Percentiles rank a stretch among this genome's conserved stretches.
These are phyloP conservation scores for Danio kyathit DNA, from an alignment of 2,797 vertebrate species.

Conservation along the genomic window DNA sequence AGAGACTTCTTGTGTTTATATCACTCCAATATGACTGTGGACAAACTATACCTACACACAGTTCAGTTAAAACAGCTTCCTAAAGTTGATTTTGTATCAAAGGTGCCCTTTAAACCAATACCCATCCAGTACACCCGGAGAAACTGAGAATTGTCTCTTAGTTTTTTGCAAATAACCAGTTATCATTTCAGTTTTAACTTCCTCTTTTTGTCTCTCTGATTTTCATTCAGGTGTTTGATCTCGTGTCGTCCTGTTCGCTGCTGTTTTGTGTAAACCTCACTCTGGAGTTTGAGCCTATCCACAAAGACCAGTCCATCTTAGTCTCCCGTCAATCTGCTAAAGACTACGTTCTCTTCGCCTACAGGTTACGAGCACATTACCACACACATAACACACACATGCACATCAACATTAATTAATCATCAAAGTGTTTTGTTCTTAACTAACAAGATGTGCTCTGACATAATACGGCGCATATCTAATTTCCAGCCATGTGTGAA, in stretches of 20 bases:
- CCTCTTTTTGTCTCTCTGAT: conserved; percentile 19
- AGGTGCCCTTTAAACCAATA: no score
- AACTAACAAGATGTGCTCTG: conserved; percentile 48
- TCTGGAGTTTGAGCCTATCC: conserved; percentile 65
- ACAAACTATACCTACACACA: no score
- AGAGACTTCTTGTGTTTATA: no score
- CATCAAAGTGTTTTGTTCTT: conserved; percentile 46
- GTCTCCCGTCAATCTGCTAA: conserved; percentile 70
- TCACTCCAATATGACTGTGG: no score
- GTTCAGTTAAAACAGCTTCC: no score
- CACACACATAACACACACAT: background rate
- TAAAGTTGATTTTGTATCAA: no score
- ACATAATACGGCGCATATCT: conserved; percentile 19
- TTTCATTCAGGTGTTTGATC: conserved; percentile 71
- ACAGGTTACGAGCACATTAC: conserved; percentile 65
- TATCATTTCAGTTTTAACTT: background rate
- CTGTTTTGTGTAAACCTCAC: conserved; percentile 68
- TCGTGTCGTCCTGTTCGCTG: conserved; percentile 70
- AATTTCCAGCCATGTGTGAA: conserved; percentile 64
- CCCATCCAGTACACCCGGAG: no score
- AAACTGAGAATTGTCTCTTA: no score
- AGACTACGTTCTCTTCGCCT: conserved; percentile 73
- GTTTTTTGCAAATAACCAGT: background rate
- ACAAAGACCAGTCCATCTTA: conserved; percentile 73
- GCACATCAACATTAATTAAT: conserved; percentile 17